Evolutionary conservation across 2,797 vertebrate genomes (phyloP).

Genomic region (Sitta carolinensis): DNA sequence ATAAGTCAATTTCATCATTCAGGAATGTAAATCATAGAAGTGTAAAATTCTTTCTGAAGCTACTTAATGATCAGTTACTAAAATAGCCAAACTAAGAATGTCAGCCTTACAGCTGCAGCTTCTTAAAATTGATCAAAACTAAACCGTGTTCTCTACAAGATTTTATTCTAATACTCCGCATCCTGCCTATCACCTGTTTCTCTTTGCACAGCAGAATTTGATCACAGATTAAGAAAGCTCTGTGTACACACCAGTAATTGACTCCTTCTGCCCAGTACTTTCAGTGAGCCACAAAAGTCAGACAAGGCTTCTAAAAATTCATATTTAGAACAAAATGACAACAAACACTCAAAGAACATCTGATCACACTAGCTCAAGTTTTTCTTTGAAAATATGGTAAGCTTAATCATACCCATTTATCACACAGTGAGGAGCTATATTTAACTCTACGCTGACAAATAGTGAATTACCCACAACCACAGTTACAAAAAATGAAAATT

Average conservation of each 20-base stretch:
- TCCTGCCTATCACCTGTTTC: background rate
- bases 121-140: constrained; percentile 8
- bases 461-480: background rate
- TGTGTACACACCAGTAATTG: background rate
- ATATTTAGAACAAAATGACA: background rate
- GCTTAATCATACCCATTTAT: background rate
- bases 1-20: background rate
- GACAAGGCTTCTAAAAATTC: background rate
- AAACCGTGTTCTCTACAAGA: background rate
- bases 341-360: background rate
- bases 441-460: background rate
- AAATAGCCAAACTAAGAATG: constrained; percentile 39
- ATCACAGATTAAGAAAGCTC: background rate
- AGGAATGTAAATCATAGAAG: constrained; percentile 27
- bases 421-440: background rate
- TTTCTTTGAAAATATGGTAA: background rate
- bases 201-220: background rate
- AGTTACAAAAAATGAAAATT: background rate
- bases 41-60: constrained; percentile 22
- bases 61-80: constrained; percentile 45
- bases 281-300: background rate
- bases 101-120: constrained; percentile 43
- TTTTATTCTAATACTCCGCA: background rate
- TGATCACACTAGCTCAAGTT: background rate
- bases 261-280: background rate